Conservation (phyloP, 2,113 vertebrate species). For the Gallinago jamesoni region DNA sequence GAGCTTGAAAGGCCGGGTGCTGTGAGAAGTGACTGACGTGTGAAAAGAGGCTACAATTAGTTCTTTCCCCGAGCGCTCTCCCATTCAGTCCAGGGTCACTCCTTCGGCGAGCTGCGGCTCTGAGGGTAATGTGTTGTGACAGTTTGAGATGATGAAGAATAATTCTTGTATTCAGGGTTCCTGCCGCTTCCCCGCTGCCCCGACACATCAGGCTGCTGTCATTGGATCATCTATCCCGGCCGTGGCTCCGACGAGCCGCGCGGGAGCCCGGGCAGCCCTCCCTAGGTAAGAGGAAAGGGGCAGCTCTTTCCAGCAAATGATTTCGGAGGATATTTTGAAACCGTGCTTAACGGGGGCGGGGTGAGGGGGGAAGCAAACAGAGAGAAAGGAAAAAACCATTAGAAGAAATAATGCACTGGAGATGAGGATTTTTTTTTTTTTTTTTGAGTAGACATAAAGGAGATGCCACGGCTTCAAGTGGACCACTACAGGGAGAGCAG, state of each 20-base stretch:
- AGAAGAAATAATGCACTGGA: conserved; percentile 65
- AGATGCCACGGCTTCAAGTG: conserved; percentile 59
- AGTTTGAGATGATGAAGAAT: conserved; percentile 88
- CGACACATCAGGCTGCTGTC: conserved; percentile 84
- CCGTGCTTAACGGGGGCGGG: conserved; percentile 74
- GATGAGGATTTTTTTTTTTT: conserved; percentile 32
- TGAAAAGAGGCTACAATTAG: conserved; percentile 87
- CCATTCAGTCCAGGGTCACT: conserved; percentile 78
- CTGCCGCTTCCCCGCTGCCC: conserved; percentile 71
- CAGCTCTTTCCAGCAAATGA: conserved; percentile 72
- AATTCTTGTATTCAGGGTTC: conserved; percentile 84
- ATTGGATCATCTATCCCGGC: conserved; percentile 82
- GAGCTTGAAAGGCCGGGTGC: conserved; percentile 77
- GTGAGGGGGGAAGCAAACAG: conserved; percentile 61
- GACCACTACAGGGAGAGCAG: conserved; percentile 29
- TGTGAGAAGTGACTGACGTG: conserved; percentile 82
- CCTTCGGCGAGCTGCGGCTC: conserved; percentile 74
- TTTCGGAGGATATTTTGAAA: conserved; percentile 77
- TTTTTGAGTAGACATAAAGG: conserved; percentile 67
- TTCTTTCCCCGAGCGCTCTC: conserved; percentile 81
- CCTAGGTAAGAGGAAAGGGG: conserved; percentile 64
- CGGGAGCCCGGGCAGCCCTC: conserved; percentile 73
- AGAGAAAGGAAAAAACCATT: conserved; percentile 70
- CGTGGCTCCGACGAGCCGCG: conserved; percentile 66
- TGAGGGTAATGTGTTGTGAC: conserved; percentile 86